Evolutionary conservation across 2,113 vertebrate genomes (phyloP), one percentile per base, ranked within the genome.

Genomic region (Chloroceryle aenea): DNA sequence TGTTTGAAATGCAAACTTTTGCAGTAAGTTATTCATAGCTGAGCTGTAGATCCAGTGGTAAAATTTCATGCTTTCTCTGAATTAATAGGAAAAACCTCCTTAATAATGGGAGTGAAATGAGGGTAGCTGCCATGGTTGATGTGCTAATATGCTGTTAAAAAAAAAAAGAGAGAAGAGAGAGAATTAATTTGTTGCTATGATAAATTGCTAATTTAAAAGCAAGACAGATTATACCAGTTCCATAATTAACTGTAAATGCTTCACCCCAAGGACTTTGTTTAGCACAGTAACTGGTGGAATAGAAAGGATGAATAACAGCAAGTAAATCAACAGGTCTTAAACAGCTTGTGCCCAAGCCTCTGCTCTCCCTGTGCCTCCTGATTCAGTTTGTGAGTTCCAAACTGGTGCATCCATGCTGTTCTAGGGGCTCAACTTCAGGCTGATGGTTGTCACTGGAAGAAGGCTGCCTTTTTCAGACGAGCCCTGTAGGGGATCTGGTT

Each of bases 191-290:
- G 15, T 89, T 48, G 20, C 23, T 59, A 25, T 87, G 77, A 85
- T 91, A 93, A 96, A 94, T 38, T 81, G 83, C 93, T 93, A 91
- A 92, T 62, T 93, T 91, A 48, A 73, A 69, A 94, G 75, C 63
- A 94, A 95, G 85, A 83, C 29, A 84, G n/a, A 75, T 88, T 79
- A 92, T 80, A 43, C 69, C 8, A 77, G 56, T 94, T 72, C 52
- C 47, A 67, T 87, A 94, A 83, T 97, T 85, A 85, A 90, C 82
- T 92, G 81, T 80, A 96, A 95, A 95, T 93, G 67, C 40, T 69
- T 86, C 76, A 86, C 53, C 68, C 82, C 16, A 48, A 97, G 45
- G 64, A 80, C 87, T 87, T 64, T 62, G 50, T 91, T 97, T 94
- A 95, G 30, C 36, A 27, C 64, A 91, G 56, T 32, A 50, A 67